A percentile compares a stretch with the other conserved stretches of the same genome.
Evolutionary conservation across 2,888 invertebrate species (phyloP).

Genomic region (Crocallis elinguaria): DNA sequence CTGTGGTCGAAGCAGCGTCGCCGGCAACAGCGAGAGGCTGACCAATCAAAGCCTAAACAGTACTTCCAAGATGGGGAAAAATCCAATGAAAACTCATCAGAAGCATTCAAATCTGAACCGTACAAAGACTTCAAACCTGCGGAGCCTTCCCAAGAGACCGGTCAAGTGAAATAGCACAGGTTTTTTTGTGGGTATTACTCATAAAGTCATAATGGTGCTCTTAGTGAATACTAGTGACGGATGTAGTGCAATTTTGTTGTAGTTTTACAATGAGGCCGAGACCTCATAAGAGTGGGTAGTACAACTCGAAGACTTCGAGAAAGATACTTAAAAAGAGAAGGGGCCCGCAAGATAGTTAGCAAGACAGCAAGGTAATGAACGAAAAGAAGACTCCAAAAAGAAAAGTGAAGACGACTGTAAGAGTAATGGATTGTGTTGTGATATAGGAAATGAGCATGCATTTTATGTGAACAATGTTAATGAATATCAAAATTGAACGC

Average conservation of each 20-base stretch:
- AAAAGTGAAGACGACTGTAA: background rate
- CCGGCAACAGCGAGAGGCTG: constrained; percentile 91
- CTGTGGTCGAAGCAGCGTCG: constrained; percentile 99
- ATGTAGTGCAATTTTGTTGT: constrained; percentile 15
- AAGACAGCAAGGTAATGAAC: too few species aligned
- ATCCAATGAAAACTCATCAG: constrained; percentile 52
- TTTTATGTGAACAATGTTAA: constrained; percentile 6
- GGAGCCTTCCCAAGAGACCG: constrained; percentile 61
- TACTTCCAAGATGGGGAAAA: constrained; percentile 48
- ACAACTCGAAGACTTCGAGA: background rate
- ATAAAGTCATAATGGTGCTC: constrained; percentile 36
- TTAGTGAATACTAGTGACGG: constrained; percentile 26
- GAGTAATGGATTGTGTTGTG: constrained; percentile 15
- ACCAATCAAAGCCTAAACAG: constrained; percentile 72
- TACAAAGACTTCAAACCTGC: constrained; percentile 67
- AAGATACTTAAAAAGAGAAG: too few species aligned
- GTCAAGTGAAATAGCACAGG: constrained; percentile 76
- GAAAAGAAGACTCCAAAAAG: background rate
- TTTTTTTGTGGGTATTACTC: constrained; percentile 42
- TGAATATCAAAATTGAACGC: background rate
- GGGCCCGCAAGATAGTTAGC: too few species aligned
- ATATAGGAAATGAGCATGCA: constrained; percentile 14
- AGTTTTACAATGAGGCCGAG: background rate
- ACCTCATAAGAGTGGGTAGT: background rate
- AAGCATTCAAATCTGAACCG: constrained; percentile 54